Evolutionary conservation across 23 tunicate genomes (phyloP).

Genomic region (Halocynthia roretzi): DNA sequence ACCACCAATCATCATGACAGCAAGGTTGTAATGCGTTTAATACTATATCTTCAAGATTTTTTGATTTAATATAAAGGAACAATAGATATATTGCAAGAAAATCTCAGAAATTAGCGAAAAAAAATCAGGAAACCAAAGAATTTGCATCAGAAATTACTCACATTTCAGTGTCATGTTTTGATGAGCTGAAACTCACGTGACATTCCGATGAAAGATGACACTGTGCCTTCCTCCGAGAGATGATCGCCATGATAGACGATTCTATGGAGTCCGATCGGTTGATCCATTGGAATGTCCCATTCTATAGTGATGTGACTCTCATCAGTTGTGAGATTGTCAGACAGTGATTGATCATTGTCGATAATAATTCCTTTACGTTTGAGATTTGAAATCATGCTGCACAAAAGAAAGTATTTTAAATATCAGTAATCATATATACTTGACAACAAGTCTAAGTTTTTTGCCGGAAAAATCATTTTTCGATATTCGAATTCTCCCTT

Average conservation of each 20-base stretch:
- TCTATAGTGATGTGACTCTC: slow-evolving; percentile 84
- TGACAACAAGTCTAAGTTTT: neutral
- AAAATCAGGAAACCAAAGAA: too few relatives aligned
- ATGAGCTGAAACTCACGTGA: slow-evolving; percentile 38
- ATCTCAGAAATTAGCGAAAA: too few relatives aligned
- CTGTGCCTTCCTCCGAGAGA: slow-evolving; percentile 21
- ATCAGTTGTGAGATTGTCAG: slow-evolving; percentile 5
- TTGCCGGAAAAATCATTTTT: too few relatives aligned
- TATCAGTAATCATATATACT: neutral
- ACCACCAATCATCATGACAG: too few relatives aligned
- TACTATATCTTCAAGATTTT: too few relatives aligned
- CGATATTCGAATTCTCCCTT: too few relatives aligned
- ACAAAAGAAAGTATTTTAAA: neutral
- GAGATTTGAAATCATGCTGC: slow-evolving; percentile 7
- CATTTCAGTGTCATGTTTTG: too few relatives aligned
- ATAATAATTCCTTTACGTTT: neutral
- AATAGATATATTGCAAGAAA: too few relatives aligned
- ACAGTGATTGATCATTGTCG: neutral
- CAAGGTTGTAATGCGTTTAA: too few relatives aligned
- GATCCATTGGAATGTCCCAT: slow-evolving; percentile 73
- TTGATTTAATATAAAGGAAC: too few relatives aligned
- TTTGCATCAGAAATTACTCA: too few relatives aligned
- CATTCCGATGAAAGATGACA: slow-evolving; percentile 53
- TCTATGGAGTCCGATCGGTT: slow-evolving; percentile 41
- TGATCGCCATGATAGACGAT: slow-evolving; percentile 61